phyloP scores from a whole-genome alignment of 1,140 invertebrate genomes.

The Panulirus ornatus region DNA sequence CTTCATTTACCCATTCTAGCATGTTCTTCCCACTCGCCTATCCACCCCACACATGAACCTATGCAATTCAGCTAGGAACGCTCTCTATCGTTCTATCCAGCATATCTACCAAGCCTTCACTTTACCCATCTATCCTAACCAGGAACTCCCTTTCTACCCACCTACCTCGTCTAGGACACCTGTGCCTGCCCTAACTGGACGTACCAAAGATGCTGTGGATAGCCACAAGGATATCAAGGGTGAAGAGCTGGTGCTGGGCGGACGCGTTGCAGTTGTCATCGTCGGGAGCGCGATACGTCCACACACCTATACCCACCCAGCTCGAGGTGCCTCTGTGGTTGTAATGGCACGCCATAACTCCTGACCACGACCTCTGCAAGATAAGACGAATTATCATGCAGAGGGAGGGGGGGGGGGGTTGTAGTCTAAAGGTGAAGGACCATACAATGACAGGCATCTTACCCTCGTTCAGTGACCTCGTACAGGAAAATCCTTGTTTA shows the following conservation, averaged over 20 bases:
- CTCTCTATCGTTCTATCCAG: too few species aligned
- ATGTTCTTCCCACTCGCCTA: too few species aligned
- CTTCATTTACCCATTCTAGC: too few species aligned
- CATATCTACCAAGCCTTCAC: too few species aligned
- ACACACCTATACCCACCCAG: slow-evolving; percentile 47
- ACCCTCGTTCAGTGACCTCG: too few species aligned
- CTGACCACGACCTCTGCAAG: slow-evolving; percentile 38
- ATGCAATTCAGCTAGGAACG: too few species aligned
- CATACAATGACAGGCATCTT: too few species aligned
- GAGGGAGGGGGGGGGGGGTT: background rate
- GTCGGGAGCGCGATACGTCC: background rate
- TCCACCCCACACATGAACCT: too few species aligned
- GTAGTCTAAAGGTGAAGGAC: background rate
- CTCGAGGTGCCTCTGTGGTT: background rate
- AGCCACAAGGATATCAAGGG: background rate
- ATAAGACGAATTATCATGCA: background rate
- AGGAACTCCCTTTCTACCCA: too few species aligned
- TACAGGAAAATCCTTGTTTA: too few species aligned
- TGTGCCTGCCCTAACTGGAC: background rate
- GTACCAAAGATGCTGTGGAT: slow-evolving; percentile 21
- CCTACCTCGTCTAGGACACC: background rate
- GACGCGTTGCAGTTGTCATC: background rate
- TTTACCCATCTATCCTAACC: too few species aligned
- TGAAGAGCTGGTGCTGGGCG: slow-evolving; percentile 10
- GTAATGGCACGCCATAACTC: slow-evolving; percentile 34